These are phyloP conservation scores for Esperia sulphurella DNA, from an alignment of 2,888 invertebrate genomes.

Conservation along the genomic window DNA sequence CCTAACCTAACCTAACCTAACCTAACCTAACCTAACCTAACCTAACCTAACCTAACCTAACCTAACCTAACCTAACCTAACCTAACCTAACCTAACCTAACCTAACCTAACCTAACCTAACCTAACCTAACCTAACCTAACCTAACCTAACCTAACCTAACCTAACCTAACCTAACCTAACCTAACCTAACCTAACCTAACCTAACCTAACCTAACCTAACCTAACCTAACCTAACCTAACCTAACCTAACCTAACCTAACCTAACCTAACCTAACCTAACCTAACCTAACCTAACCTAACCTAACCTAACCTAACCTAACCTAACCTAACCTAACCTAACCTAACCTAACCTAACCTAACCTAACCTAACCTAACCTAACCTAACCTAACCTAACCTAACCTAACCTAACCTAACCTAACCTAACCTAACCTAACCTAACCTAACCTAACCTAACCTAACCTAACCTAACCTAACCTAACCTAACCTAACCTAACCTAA, in stretches of 20 bases:
- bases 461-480: constrained; percentile 11
- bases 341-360: constrained; percentile 13
- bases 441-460: constrained; percentile 19
- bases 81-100: no score
- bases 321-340: constrained; percentile 17
- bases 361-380: constrained; percentile 11
- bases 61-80: no score
- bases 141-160: no score
- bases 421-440: constrained; percentile 16
- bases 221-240: constrained; percentile 1
- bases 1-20: no score
- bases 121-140: no score
- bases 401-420: constrained; percentile 11
- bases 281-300: constrained; percentile 13
- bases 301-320: constrained; percentile 16
- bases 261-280: constrained; percentile 10
- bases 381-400: constrained; percentile 11
- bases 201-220: constrained; percentile 5
- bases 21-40: no score
- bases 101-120: no score
- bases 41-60: no score
- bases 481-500: no score
- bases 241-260: not conserved
- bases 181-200: not conserved
- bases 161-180: constrained; percentile 1